Conservation (phyloP, 1,140 invertebrate species). For the Bombus vancouverensis region DNA sequence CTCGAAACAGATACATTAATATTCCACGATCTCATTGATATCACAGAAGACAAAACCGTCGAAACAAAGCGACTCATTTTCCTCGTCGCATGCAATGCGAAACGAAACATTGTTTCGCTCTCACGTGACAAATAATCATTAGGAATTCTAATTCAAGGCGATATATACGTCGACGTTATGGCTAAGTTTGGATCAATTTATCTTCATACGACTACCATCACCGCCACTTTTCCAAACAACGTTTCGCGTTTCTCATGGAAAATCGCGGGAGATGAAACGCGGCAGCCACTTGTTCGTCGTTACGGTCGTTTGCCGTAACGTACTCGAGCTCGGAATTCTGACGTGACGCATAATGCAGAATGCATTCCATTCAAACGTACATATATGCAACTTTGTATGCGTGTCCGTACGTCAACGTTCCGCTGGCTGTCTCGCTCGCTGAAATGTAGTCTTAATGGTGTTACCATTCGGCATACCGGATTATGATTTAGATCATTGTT, state of each 20-base stretch:
- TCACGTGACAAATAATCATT: constrained; percentile 12
- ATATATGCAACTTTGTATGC: constrained; percentile 35
- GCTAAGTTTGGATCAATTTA: background rate
- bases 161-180: background rate
- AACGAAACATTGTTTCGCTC: background rate
- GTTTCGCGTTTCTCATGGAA: background rate
- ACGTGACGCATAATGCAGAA: constrained; percentile 43
- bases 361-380: constrained; percentile 40
- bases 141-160: background rate
- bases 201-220: background rate
- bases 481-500: constrained; percentile 47
- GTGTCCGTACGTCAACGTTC: constrained; percentile 34
- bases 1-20: background rate
- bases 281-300: constrained; percentile 19
- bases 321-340: constrained; percentile 36
- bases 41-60: background rate
- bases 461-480: constrained; percentile 41
- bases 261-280: constrained; percentile 17
- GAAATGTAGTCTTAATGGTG: constrained; percentile 57
- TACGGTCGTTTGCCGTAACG: constrained; percentile 15
- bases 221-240: background rate
- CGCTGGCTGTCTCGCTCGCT: constrained; percentile 15
- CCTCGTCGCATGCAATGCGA: background rate
- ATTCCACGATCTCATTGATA: background rate
- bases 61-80: background rate